These are phyloP conservation scores for Nyctereutes procyonoides DNA, from an alignment of 2,113 vertebrate genomes.

Conservation along the genomic window DNA sequence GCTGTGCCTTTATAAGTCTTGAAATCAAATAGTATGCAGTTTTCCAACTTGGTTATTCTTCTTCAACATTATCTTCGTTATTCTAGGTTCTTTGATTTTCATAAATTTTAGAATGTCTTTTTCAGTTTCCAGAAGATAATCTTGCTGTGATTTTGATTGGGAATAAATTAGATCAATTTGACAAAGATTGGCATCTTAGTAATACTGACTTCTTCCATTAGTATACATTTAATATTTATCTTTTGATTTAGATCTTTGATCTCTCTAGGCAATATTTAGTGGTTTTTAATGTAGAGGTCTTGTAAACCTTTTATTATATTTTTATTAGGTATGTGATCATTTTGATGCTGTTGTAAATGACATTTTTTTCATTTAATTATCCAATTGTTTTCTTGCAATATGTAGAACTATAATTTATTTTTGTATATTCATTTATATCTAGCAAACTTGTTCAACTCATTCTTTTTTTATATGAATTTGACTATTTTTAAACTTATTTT, in stretches of 20 bases:
- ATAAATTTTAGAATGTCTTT: not conserved
- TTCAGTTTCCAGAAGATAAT: not conserved
- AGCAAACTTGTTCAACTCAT: not conserved
- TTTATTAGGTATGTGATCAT: not conserved
- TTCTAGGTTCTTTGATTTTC: not conserved
- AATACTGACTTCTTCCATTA: not conserved
- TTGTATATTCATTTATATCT: not conserved
- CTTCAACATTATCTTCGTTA: not conserved
- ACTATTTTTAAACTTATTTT: not conserved
- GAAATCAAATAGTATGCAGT: not conserved
- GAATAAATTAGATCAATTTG: not conserved
- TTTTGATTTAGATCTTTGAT: not conserved
- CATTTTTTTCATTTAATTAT: slow-evolving; percentile 9
- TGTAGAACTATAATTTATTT: not conserved
- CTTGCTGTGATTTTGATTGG: not conserved
- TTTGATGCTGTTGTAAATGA: not conserved
- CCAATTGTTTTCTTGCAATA: not conserved
- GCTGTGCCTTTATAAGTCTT: not conserved
- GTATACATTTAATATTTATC: not conserved
- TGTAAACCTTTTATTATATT: not conserved
- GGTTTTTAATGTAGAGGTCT: not conserved
- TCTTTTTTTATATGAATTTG: not conserved
- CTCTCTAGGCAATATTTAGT: not conserved
- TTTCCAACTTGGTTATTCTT: not conserved
- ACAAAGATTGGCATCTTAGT: not conserved